Percentiles rank a stretch among this genome's conserved stretches.
These are phyloP conservation scores for Charadrius vociferus DNA, from an alignment of 2,113 vertebrate species.

Conservation along the genomic window DNA sequence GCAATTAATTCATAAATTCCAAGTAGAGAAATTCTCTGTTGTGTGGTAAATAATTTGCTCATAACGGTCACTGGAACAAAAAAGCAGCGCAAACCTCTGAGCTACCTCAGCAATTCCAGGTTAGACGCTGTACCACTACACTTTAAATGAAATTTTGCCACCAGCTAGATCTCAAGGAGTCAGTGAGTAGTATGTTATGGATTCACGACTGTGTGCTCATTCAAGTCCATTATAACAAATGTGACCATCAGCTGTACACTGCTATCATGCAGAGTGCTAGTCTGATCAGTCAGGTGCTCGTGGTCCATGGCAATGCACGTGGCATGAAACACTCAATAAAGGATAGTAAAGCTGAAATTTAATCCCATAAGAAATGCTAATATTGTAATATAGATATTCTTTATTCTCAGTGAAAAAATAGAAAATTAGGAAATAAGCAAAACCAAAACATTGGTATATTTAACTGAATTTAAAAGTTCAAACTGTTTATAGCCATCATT, in stretches of 20 bases:
- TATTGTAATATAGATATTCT: neutral
- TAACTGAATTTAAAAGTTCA: neutral
- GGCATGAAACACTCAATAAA: neutral
- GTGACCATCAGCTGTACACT: neutral
- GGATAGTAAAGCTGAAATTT: neutral
- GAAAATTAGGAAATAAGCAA: neutral
- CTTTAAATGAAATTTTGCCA: neutral
- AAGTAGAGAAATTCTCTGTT: neutral
- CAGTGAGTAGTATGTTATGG: neutral
- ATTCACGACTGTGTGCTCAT: neutral
- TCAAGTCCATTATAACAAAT: neutral
- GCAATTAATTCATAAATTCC: slow-evolving; percentile 2
- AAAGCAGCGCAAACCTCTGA: neutral
- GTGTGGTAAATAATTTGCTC: neutral
- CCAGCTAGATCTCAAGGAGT: neutral
- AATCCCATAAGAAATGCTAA: neutral
- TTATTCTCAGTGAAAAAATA: neutral
- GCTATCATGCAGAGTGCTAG: neutral
- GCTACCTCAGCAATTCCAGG: neutral
- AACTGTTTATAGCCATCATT: neutral
- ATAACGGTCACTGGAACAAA: neutral
- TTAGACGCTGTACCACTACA: neutral
- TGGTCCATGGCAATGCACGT: neutral
- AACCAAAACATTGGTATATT: neutral
- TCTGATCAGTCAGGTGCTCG: neutral